Base-by-base conservation (phyloP, 1,140 invertebrate species). In the Brachionus plicatilis region DNA sequence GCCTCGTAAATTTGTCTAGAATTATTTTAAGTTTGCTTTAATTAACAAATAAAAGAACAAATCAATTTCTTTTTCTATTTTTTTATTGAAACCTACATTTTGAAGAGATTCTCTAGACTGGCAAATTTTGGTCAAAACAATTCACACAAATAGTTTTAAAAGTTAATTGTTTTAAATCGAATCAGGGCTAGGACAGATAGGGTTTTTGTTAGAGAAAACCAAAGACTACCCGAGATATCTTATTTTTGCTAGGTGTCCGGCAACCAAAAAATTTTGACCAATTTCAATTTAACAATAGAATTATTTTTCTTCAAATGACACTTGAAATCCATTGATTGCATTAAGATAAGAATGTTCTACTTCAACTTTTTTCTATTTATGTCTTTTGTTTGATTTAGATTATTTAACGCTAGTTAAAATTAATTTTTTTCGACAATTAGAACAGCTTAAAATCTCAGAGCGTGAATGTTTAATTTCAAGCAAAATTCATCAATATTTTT, bases 21-120 rank as follows among this genome's bases (percentile, higher is more conserved):
- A 37, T 37, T 37, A 37, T 9, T 11, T 47, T 47, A 60, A 60
- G 17, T 60, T 60, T 60, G 53, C 0, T 60, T 20, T 20, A 60
- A 60, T 60, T 20, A 20, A 68, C 17, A 68, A 33, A 68, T 68
- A 68, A 68, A 41, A 68, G 66, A 68, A 68, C 66, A 68, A 68
- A 68, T 68, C 33, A 41, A 33, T 68, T 68, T 41, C 6, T 33
- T 4, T 66, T 66, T 33, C 0, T 20, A 14, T 20, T 60, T 60
- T n/a, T 60, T 24, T 20, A 14, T 12, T 29, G 9, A 68, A 68
- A 68, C 66, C 33, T 60, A 60, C 20, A 60, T 60, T 53, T 60
- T 60, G 53, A 60, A 60, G 53, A 24, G 53, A 60, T 60, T 9
- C 17, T 60, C 53, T 60, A 60, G 53, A 60, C 53, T 60, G 53